Evolutionary conservation across 1,140 invertebrate species (phyloP), one percentile per base, ranked within the genome.

Genomic region (Dreissena rostriformis): DNA sequence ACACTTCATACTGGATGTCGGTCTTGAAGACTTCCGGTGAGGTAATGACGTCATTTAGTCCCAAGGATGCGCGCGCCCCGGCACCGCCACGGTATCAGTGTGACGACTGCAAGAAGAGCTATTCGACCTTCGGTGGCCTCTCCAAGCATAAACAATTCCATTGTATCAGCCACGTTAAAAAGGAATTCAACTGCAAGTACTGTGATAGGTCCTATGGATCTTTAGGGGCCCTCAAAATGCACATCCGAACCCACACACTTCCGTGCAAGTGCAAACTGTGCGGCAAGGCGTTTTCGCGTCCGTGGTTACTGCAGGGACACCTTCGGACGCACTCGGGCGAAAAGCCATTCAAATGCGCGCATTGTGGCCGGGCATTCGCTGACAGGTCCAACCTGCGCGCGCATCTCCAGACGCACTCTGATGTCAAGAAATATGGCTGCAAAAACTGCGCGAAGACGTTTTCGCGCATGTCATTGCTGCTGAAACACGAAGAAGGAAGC

Each of bases 211-310:
- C 97, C 0, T 99, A 99, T 94, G 96, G 97, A 0, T 98, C 97
- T 0, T 93, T 99, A 72, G 98, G 98, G 14, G 98, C 98, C 0
- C 95, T 99, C 0, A 99, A 99, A 93, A 99, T 99, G 98, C 98
- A 99, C 94, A 99, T 99, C 86, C 95, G 98, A 67, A 99, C 98
- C 0, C 98, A 99, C 93, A 99, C 98, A 0, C 94, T 99, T 84
- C 98, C 98, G 0, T 99, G 98, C 95, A 99, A 98, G 94, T 99
- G 98, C 92, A 96, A 97, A 83, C 94, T 99, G n/a, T 99, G 98
- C 92, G 98, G 98, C 1, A 92, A 92, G 71, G 90, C 90, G 0
- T 92, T 92, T 86, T 90, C 90, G 17, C 75, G 90, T 15, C 90
- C 90, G 52, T 91, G 90, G 90, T 80, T 91, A 51, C 84, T 92